Conservation (phyloP, 2,113 vertebrate species). For the Phodopus roborovskii region DNA sequence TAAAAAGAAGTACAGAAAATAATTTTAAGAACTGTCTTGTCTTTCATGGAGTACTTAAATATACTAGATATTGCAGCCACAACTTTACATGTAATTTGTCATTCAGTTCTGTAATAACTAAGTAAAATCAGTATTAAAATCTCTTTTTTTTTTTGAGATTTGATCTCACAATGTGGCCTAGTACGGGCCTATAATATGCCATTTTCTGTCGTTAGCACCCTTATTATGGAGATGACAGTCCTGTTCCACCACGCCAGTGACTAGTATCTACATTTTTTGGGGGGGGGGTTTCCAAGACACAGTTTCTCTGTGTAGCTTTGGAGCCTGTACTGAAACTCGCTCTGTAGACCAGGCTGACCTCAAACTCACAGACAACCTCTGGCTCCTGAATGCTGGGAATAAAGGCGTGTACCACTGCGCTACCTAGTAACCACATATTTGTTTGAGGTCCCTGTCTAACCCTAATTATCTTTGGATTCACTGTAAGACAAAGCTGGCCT, state of each 20-base stretch:
- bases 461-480: no score
- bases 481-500: no score
- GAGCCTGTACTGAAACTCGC: background rate
- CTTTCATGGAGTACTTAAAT: constrained; percentile 15
- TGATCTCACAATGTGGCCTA: background rate
- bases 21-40: constrained; percentile 21
- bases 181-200: no score
- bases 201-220: background rate
- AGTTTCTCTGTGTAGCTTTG: background rate
- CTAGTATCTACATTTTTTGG: background rate
- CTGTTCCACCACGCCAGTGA: background rate
- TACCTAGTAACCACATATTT: no score
- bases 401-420: background rate
- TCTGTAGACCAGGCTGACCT: background rate
- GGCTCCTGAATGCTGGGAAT: no score
- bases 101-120: background rate
- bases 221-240: background rate
- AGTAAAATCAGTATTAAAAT: background rate
- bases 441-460: no score
- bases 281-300: no score
- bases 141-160: background rate
- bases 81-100: background rate
- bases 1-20: background rate
- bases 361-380: background rate
- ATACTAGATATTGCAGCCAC: background rate